A percentile compares a stretch with the other conserved stretches of the same genome.
These are phyloP conservation scores for Aramus guarauna DNA, from an alignment of 2,113 vertebrate species.

Conservation along the genomic window DNA sequence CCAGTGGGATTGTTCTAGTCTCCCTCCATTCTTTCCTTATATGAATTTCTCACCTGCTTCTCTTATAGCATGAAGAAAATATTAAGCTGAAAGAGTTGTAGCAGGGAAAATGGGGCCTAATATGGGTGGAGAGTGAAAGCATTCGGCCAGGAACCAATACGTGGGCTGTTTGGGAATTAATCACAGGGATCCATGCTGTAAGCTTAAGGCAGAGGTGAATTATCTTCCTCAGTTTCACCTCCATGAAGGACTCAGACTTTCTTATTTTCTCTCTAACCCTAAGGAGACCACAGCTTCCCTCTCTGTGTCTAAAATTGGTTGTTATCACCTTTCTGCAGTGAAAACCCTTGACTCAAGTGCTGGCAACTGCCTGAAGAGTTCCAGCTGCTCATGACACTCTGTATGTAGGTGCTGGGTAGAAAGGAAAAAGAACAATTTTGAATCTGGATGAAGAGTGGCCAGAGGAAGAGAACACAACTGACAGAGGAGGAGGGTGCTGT, in stretches of 20 bases:
- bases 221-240: not conserved
- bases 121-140: not conserved
- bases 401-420: not conserved
- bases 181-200: not conserved
- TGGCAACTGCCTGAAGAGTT: not conserved
- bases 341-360: not conserved
- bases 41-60: not conserved
- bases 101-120: not conserved
- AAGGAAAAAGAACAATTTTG: not conserved
- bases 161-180: not conserved
- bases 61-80: not conserved
- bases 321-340: not conserved
- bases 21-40: not conserved
- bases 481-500: not conserved
- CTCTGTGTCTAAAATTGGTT: not conserved
- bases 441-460: not conserved
- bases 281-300: not conserved
- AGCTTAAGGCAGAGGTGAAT: not conserved
- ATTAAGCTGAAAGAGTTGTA: not conserved
- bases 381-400: not conserved
- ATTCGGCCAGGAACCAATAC: not conserved
- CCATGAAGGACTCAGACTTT: not conserved
- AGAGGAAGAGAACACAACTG: not conserved
- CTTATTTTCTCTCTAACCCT: not conserved
- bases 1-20: not conserved